Base-by-base conservation (phyloP, 2,113 vertebrate genomes). In the Rana temporaria region DNA sequence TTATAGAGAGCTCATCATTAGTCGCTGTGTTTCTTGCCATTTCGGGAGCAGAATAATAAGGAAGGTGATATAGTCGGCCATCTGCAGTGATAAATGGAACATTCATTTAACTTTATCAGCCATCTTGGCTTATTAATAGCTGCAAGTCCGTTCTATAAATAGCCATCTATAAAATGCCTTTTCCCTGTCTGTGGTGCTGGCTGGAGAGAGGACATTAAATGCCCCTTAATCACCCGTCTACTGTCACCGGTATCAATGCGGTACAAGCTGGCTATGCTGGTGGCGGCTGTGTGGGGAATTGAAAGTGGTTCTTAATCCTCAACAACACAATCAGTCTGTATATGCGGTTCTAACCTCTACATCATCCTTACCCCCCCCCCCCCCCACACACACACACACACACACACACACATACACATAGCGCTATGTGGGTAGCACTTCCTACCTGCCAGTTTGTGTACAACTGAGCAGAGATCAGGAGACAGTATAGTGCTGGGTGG, bases 81-180 rank as follows among this genome's bases (percentile, higher is more conserved):
- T 73, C 73, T 83, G 82, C 85, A 1, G 80, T 55, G 78, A 82
- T 38, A 86, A 87, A 90, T 86, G 52, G 0, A 80, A 56, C 72
- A 24, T 81, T 15, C 7, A 89, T 73, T 69, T 70, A 81, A 5
- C 0, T 86, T 88, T 85, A 72, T 78, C 81, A 62, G 24, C 84
- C 77, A 72, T 74, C 0, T 5, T 19, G 56, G 1, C 24, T 84
- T 88, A 88, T 86, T 88, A 84, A 86, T 87, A 84, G 80, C 71
- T 79, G 20, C 52, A 42, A 82, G 76, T 79, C 84, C 4, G 4
- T 19, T 78, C 83, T 86, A 88, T 86, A 88, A 90, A 91, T 88
- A 91, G 84, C 72, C 26, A 3, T 30, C 26, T 30, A 3, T 30
- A 30, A 30, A 30, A 30, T 30, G 26, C 26, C 63, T 85, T 76